Conservation (phyloP, 1,140 invertebrate genomes). For the Pseudoatta argentina region DNA sequence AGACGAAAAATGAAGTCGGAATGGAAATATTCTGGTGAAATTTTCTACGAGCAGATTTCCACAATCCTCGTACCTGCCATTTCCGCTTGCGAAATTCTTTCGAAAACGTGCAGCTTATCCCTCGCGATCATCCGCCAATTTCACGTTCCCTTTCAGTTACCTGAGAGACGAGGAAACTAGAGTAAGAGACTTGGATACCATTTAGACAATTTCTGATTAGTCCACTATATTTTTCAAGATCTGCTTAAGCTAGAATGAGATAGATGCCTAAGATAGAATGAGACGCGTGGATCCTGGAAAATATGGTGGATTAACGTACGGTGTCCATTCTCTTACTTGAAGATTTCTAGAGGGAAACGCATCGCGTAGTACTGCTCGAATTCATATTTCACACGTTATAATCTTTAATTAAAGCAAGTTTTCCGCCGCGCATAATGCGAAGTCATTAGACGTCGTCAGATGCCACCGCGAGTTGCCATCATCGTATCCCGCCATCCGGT, state of each 20-base stretch:
- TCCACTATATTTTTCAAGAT: too few relatives aligned
- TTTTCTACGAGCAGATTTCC: slow-evolving; percentile 45
- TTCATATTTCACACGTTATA: slow-evolving; percentile 82
- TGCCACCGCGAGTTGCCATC: slow-evolving; percentile 57
- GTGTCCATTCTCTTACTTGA: too few relatives aligned
- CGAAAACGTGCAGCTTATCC: slow-evolving; percentile 56
- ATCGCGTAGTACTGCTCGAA: slow-evolving; percentile 71
- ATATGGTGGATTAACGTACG: too few relatives aligned
- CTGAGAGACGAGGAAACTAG: neutral
- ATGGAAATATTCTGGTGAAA: slow-evolving; percentile 37
- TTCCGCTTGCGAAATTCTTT: slow-evolving; percentile 45
- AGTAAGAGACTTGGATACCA: too few relatives aligned
- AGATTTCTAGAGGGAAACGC: neutral
- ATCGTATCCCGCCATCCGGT: neutral
- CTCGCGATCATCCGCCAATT: slow-evolving; percentile 37
- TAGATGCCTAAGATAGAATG: too few relatives aligned
- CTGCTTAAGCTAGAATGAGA: too few relatives aligned
- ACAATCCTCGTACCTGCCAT: slow-evolving; percentile 35
- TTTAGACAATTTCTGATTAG: too few relatives aligned
- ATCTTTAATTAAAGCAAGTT: slow-evolving; percentile 83
- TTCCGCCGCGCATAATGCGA: slow-evolving; percentile 79
- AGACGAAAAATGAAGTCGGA: slow-evolving; percentile 30
- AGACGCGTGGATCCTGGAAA: too few relatives aligned
- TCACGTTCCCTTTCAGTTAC: neutral
- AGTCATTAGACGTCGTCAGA: slow-evolving; percentile 77